phyloP scores from a whole-genome alignment of 2,113 vertebrate genomes.

The Nicator chloris region DNA sequence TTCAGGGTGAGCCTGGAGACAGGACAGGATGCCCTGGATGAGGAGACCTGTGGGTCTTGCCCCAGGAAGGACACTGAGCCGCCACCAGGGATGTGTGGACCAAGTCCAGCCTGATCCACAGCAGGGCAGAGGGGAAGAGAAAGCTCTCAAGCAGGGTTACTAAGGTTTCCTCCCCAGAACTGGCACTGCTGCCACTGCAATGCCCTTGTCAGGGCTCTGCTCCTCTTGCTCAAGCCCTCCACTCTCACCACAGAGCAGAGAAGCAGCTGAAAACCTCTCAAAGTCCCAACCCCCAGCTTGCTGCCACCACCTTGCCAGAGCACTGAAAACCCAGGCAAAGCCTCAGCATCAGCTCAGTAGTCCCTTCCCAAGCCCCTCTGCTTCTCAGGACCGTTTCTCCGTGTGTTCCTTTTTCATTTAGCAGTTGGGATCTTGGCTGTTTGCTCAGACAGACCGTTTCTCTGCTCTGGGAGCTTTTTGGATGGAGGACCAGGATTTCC shows the following conservation, averaged over 20 bases:
- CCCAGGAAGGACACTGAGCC: fast-evolving
- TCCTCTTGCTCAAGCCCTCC: not conserved
- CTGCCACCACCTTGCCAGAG: not conserved
- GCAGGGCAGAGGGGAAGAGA: not conserved
- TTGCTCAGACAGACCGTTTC: not conserved
- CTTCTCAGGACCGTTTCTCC: not conserved
- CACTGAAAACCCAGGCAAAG: not conserved
- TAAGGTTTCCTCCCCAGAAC: not conserved
- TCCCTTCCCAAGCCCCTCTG: not conserved
- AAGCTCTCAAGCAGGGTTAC: not conserved
- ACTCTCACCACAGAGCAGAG: fast-evolving
- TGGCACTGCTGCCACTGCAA: not conserved
- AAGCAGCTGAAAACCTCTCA: not conserved
- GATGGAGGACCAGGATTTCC: constrained; percentile 36
- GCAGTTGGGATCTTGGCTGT: not conserved
- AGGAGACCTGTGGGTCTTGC: fast-evolving
- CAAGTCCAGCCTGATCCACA: not conserved
- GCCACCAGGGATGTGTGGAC: fast-evolving
- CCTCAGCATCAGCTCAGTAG: not conserved
- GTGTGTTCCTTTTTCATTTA: not conserved
- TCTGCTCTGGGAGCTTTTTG: not conserved
- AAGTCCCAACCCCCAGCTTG: not conserved
- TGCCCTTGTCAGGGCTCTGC: fast-evolving
- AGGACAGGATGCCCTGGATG: not conserved
- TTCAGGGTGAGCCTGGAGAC: not conserved